phyloP scores from a whole-genome alignment of 1,140 invertebrate genomes.

The Ceratosolen fusciceps region DNA sequence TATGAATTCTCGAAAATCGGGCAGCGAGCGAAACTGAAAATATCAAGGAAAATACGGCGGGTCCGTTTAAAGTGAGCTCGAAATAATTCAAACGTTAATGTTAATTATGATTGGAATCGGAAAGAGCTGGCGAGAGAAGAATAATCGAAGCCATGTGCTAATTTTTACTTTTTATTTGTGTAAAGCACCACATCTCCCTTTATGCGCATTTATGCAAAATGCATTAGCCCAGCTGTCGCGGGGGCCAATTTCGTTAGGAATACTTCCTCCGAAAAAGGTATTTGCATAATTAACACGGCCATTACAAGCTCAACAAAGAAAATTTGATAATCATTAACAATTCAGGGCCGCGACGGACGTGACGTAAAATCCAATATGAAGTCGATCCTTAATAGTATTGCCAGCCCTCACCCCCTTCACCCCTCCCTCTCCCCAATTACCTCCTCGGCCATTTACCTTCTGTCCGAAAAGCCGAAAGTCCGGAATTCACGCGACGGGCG shows the following conservation, averaged over 20 bases:
- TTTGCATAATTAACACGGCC: slow-evolving; percentile 16
- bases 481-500: slow-evolving; percentile 28
- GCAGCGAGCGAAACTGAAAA: too few species aligned
- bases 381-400: slow-evolving; percentile 45
- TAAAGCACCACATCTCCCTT: background rate
- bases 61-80: too few species aligned
- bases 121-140: too few species aligned
- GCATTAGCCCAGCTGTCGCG: background rate
- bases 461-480: slow-evolving; percentile 30
- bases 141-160: background rate
- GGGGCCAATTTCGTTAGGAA: background rate
- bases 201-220: slow-evolving; percentile 9
- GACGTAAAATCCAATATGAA: slow-evolving; percentile 25
- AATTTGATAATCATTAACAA: slow-evolving; percentile 36
- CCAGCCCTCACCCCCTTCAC: too few species aligned
- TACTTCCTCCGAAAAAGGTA: slow-evolving; percentile 15
- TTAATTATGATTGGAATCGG: too few species aligned
- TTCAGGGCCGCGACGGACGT: background rate
- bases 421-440: background rate
- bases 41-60: too few species aligned
- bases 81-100: too few species aligned
- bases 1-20: too few species aligned
- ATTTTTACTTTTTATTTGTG: slow-evolving; percentile 10
- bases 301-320: slow-evolving; percentile 14
- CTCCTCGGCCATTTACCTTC: background rate